Conservation (phyloP, 2,113 vertebrate species). For the Callorhinus ursinus region DNA sequence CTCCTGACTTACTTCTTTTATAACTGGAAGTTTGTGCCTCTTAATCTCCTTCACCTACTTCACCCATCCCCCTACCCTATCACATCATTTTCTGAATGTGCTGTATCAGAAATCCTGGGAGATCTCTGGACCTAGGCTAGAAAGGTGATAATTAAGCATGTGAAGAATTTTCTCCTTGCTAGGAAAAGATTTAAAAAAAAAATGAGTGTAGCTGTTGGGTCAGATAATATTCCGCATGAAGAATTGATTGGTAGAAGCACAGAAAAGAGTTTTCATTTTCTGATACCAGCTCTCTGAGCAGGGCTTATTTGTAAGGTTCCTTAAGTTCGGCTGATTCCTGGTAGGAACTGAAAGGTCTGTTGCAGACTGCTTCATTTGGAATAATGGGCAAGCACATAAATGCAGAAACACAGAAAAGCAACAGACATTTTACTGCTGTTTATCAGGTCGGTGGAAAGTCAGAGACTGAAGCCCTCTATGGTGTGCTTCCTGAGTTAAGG, state of each 20-base stretch:
- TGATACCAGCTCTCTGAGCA: background rate
- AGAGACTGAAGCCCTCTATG: background rate
- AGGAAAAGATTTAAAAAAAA: background rate
- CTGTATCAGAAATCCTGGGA: constrained; percentile 26
- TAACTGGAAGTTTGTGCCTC: background rate
- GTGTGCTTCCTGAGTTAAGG: constrained; percentile 6
- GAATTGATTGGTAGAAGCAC: background rate
- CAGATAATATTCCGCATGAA: constrained; percentile 13
- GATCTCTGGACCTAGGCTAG: constrained; percentile 38
- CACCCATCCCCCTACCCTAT: background rate
- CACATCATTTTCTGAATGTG: constrained; percentile 35
- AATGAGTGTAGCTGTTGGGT: constrained; percentile 7
- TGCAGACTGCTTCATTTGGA: background rate
- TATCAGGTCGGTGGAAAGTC: background rate
- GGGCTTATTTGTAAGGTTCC: background rate
- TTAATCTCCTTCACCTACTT: background rate
- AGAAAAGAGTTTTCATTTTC: constrained; percentile 49
- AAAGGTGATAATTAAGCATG: constrained; percentile 52
- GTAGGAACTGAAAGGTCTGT: background rate
- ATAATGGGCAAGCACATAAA: background rate
- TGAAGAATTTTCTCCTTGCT: constrained; percentile 37
- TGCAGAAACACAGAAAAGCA: background rate
- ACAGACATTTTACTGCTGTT: background rate
- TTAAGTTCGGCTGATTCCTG: background rate
- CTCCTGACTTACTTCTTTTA: background rate